These are phyloP conservation scores for Micrastur ruficollis DNA, from an alignment of 2,797 vertebrate species.

Conservation along the genomic window DNA sequence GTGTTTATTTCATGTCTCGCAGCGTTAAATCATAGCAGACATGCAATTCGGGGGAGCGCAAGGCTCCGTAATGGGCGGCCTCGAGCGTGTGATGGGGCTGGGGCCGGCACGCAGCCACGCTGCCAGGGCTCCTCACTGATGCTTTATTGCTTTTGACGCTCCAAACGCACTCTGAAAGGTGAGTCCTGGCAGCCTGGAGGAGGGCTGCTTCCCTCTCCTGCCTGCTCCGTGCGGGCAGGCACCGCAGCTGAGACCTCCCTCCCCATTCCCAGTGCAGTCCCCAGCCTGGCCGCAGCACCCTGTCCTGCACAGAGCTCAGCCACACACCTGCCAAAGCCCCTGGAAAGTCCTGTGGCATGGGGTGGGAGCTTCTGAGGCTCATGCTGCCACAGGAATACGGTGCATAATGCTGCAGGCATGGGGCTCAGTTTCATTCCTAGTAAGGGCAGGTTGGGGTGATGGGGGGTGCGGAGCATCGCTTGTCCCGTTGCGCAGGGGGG, in stretches of 20 bases:
- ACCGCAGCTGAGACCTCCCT: not conserved
- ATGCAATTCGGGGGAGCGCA: not conserved
- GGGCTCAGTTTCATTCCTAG: not conserved
- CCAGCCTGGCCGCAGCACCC: not conserved
- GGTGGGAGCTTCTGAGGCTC: not conserved
- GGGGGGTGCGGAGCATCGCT: not conserved
- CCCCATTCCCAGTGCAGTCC: accelerated
- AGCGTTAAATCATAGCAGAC: slow-evolving; percentile 50
- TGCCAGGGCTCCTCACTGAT: slow-evolving; percentile 1
- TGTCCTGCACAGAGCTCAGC: not conserved
- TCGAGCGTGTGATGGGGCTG: not conserved
- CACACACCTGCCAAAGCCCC: not conserved
- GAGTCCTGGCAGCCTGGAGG: not conserved
- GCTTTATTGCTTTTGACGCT: slow-evolving; percentile 57
- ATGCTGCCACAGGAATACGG: accelerated
- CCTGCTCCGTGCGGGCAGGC: accelerated
- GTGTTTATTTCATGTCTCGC: not conserved
- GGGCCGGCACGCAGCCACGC: slow-evolving; percentile 61
- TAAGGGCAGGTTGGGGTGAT: not conserved
- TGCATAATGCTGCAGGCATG: accelerated
- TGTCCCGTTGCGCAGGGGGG: not conserved
- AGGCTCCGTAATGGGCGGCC: slow-evolving; percentile 21
- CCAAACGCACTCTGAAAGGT: not conserved
- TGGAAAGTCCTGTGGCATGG: accelerated
- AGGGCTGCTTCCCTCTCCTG: not conserved